Evolutionary conservation across 2,797 vertebrate genomes (phyloP), one percentile per base, ranked within the genome.

Genomic region (Gouania willdenowi): DNA sequence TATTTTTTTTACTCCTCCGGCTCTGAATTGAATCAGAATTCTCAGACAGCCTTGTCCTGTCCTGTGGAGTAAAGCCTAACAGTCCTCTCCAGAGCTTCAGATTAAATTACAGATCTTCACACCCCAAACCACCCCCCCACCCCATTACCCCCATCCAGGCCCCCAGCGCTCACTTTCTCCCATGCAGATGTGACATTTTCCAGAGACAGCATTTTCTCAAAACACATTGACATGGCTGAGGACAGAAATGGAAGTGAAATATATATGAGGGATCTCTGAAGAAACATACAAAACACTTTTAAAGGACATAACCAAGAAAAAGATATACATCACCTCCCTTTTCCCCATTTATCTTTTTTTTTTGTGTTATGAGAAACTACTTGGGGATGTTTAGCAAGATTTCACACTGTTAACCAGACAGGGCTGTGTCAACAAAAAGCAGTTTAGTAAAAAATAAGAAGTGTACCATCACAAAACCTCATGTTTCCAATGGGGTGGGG

Each of bases 71-170:
- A 69, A 75, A 61, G 61, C 66, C 61, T 55, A 64, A 62, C 55
- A 45, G 60, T 45, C 25, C 67, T 74, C 78, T 79, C 69, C 55
- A 28, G 72, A 79, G 65, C 43, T 61, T 71, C 61, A 77, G 69
- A 84, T 85, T 87, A 79, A 86, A 83, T 85, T 78, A 82, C 75
- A 76, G 44, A 80, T 77, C 61, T 66, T 66, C 76, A 42, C 26
- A 48, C 71, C 70, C 52, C 55, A 61, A 51, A 79, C n/a, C n/a
- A 50, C 39, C 57, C 63, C 54, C 55, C 20, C 13, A 21, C 26
- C 26, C 13, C 30, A 3, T 14, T 31, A 19, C 35, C 26, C 24
- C 46, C n/a, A n/a, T n/a, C n/a, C n/a, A n/a, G n/a, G n/a, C n/a
- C 32, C 22, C 39, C 22, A 16, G 36, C 25, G 8, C 46, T 41